Conservation (phyloP, 2,113 vertebrate genomes). For the Todiramphus saurophagus region DNA sequence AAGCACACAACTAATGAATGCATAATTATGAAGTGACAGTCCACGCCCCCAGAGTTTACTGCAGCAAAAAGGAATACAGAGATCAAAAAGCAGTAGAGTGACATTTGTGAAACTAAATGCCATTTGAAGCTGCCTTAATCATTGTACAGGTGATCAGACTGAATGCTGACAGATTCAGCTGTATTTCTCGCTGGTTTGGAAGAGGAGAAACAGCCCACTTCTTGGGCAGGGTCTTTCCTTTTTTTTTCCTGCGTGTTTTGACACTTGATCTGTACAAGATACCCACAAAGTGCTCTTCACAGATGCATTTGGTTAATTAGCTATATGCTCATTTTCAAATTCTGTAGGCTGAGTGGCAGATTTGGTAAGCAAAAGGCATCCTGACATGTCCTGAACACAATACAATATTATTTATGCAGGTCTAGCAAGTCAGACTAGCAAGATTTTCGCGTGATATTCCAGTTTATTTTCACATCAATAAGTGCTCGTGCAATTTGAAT, state of each 20-base stretch:
- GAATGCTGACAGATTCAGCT: neutral
- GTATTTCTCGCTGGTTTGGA: neutral
- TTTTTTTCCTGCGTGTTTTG: neutral
- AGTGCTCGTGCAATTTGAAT: neutral
- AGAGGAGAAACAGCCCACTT: neutral
- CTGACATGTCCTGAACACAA: neutral
- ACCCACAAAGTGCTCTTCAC: neutral
- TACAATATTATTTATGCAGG: neutral
- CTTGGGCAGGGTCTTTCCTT: neutral
- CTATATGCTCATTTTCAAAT: neutral
- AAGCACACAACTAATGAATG: neutral
- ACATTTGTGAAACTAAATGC: neutral
- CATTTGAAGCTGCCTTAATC: neutral
- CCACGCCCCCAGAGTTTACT: neutral
- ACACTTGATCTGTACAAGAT: neutral
- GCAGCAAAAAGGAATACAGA: neutral
- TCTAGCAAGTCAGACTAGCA: neutral
- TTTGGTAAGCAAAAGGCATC: neutral
- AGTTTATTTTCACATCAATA: neutral
- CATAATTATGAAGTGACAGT: neutral
- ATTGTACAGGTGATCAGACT: neutral
- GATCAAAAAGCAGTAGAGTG: neutral
- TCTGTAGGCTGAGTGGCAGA: neutral
- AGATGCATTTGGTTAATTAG: neutral
- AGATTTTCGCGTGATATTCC: neutral